Conservation (phyloP, 2,888 invertebrate genomes). For the Hemistola chrysoprasaria region DNA sequence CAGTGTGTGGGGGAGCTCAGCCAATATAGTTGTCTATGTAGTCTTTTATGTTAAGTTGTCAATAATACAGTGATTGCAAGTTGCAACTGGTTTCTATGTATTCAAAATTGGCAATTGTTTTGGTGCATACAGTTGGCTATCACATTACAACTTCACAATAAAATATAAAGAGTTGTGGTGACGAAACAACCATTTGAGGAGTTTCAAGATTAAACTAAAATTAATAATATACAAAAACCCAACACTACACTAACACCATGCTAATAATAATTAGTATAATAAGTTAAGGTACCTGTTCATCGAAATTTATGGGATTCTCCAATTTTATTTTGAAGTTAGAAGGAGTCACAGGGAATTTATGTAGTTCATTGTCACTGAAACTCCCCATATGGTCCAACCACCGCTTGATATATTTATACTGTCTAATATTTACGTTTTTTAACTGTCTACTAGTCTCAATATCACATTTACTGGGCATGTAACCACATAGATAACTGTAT, state of each 20-base stretch:
- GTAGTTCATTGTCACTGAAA: slow-evolving; percentile 77
- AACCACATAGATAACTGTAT: slow-evolving; percentile 82
- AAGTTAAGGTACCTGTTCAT: slow-evolving; percentile 51
- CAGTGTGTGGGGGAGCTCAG: too few species aligned
- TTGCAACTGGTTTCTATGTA: too few species aligned
- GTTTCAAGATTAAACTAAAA: slow-evolving; percentile 22
- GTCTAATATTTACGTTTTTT: slow-evolving; percentile 53
- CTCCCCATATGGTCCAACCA: slow-evolving; percentile 85
- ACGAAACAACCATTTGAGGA: slow-evolving; percentile 67
- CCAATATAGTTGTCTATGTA: too few species aligned
- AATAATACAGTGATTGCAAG: too few species aligned
- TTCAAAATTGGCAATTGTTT: too few species aligned
- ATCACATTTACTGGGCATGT: slow-evolving; percentile 78
- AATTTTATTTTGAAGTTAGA: slow-evolving; percentile 42
- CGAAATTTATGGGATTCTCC: slow-evolving; percentile 46
- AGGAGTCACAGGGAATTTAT: slow-evolving; percentile 55
- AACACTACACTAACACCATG: slow-evolving; percentile 22
- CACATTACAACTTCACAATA: too few species aligned
- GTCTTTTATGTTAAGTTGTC: too few species aligned
- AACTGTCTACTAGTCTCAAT: slow-evolving; percentile 57
- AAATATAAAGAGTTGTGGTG: too few species aligned
- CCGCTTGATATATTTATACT: slow-evolving; percentile 76
- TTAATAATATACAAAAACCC: slow-evolving; percentile 6
- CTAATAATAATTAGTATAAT: slow-evolving; percentile 33
- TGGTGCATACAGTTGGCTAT: too few species aligned